A percentile compares a stretch with the other conserved stretches of the same genome.
phyloP scores from a whole-genome alignment of 1,140 invertebrate species.

The Stegodyphus dumicola region DNA sequence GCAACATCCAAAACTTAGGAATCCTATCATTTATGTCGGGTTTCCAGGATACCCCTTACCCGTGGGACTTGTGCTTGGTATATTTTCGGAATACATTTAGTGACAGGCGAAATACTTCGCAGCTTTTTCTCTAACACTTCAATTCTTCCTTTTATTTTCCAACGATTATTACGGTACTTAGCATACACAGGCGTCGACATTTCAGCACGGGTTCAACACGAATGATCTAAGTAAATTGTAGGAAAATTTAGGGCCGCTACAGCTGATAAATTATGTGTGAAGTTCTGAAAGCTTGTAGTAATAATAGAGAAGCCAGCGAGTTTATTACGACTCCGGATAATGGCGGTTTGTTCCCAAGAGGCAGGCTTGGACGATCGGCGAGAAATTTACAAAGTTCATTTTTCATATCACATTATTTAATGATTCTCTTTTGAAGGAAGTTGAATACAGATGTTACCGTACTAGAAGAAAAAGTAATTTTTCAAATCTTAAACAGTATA shows the following conservation, averaged over 20 bases:
- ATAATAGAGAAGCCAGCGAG: conserved; percentile 39
- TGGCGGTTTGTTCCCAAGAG: conserved; percentile 22
- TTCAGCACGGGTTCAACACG: not conserved
- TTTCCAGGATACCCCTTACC: conserved; percentile 31
- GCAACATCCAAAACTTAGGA: conserved; percentile 55
- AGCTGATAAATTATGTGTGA: conserved; percentile 55
- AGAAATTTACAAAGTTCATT: conserved; percentile 46
- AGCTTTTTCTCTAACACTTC: conserved; percentile 26
- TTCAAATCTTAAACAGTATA: not conserved
- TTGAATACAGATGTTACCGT: not conserved
- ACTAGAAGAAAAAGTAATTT: not conserved
- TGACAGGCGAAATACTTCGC: conserved; percentile 48
- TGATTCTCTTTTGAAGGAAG: not conserved
- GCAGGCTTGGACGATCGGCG: not conserved
- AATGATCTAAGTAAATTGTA: conserved; percentile 52
- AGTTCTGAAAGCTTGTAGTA: conserved; percentile 53
- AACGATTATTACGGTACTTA: conserved; percentile 44
- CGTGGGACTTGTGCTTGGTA: conserved; percentile 24
- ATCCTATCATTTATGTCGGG: conserved; percentile 52
- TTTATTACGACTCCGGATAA: conserved; percentile 51
- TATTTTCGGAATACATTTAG: conserved; percentile 49
- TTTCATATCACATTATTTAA: conserved; percentile 47
- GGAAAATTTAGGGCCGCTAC: conserved; percentile 38
- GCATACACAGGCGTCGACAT: conserved; percentile 51
- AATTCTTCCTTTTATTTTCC: conserved; percentile 38